Conservation (phyloP, 2,888 invertebrate species). For the Nasonia oneida region DNA sequence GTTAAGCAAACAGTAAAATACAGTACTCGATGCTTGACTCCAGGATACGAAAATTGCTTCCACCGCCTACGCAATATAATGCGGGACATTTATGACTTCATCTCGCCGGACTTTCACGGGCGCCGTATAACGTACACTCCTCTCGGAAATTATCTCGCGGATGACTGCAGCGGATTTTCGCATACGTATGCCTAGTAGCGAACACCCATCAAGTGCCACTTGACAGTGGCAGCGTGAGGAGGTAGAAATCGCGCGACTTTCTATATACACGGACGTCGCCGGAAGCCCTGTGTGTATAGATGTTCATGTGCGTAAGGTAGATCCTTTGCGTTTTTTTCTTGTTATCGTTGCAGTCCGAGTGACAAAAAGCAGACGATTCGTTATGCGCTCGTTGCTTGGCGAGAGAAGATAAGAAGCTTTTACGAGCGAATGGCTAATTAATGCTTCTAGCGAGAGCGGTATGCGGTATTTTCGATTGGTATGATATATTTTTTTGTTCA, state of each 20-base stretch:
- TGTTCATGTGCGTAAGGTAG: not conserved
- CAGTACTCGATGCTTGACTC: not conserved
- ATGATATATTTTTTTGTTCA: no score
- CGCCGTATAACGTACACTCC: not conserved
- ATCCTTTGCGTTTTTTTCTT: not conserved
- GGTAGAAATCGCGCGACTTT: slow-evolving; percentile 51
- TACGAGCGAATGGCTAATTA: slow-evolving; percentile 9
- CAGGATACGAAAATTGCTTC: not conserved
- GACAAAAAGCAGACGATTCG: not conserved
- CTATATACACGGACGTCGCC: slow-evolving; percentile 20
- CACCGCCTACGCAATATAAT: not conserved
- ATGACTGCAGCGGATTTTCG: no score
- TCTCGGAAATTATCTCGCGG: not conserved
- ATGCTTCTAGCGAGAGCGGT: not conserved
- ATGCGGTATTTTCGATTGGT: not conserved
- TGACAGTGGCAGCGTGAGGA: slow-evolving; percentile 54
- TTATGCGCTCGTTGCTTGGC: not conserved
- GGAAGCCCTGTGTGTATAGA: slow-evolving; percentile 17
- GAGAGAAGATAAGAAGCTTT: not conserved
- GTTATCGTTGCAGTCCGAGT: not conserved
- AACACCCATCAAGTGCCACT: slow-evolving; percentile 49
- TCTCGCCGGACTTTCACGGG: not conserved
- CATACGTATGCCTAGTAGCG: not conserved
- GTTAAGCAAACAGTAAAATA: not conserved
- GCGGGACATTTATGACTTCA: slow-evolving; percentile 1